These are phyloP conservation scores for Pachycephala philippinensis DNA, from an alignment of 2,113 vertebrate species.

Conservation along the genomic window DNA sequence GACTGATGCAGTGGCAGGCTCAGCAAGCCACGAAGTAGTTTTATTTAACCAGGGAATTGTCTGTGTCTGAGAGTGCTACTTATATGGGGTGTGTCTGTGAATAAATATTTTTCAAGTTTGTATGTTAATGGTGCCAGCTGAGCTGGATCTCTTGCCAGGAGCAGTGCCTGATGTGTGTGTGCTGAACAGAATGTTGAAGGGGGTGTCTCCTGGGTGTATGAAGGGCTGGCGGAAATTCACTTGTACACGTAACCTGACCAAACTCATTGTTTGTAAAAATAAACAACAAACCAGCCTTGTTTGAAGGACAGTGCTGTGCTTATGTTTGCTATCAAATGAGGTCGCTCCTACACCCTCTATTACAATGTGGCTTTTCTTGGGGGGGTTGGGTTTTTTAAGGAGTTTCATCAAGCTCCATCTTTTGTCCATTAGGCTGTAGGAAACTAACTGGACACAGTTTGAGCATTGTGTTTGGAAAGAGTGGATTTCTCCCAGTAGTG, in stretches of 20 bases:
- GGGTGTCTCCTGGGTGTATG: background rate
- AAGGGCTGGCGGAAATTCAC: background rate
- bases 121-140: background rate
- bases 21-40: background rate
- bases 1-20: background rate
- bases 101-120: background rate
- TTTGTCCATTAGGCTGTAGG: background rate
- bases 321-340: background rate
- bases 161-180: fast-evolving
- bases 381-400: fast-evolving
- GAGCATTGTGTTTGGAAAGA: background rate
- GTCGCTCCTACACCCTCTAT: background rate
- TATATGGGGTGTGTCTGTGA: background rate
- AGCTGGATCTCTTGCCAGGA: background rate
- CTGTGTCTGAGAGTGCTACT: background rate
- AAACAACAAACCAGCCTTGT: background rate
- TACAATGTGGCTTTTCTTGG: background rate
- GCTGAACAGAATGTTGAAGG: background rate
- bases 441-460: background rate
- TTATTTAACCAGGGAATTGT: slow-evolving; percentile 27
- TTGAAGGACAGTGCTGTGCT: background rate
- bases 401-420: background rate
- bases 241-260: background rate
- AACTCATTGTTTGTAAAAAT: background rate
- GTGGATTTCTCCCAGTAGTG: background rate